These are phyloP conservation scores for Erpetoichthys calabaricus DNA, from an alignment of 2,797 vertebrate species.

Conservation along the genomic window DNA sequence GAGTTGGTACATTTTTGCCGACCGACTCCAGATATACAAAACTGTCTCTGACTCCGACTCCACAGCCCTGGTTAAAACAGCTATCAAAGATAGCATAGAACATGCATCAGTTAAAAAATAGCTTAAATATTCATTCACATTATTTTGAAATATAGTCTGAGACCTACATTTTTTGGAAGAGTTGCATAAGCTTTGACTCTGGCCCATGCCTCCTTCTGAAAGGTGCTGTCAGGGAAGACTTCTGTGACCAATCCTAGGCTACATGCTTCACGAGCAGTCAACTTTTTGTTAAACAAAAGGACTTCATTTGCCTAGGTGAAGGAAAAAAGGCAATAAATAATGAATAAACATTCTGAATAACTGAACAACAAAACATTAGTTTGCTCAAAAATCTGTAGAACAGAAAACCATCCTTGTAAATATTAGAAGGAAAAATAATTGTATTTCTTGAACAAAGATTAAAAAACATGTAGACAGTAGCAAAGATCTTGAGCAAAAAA, in stretches of 20 bases:
- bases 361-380: no score
- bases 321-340: conserved; percentile 13
- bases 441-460: not conserved
- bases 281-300: conserved; percentile 76
- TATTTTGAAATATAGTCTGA: not conserved
- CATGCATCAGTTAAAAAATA: not conserved
- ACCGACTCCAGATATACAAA: no score
- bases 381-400: no score
- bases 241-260: conserved; percentile 66
- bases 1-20: no score
- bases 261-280: conserved; percentile 69
- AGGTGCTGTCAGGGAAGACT: conserved; percentile 70
- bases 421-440: not conserved
- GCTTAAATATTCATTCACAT: not conserved
- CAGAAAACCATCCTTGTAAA: no score
- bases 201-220: conserved; percentile 73
- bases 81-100: not conserved
- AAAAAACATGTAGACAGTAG: not conserved
- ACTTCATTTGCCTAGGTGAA: conserved; percentile 64
- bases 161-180: conserved; percentile 64
- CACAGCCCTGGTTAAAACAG: not conserved
- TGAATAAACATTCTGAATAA: no score
- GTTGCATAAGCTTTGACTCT: conserved; percentile 53
- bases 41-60: no score
- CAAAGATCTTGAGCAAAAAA: no score